Conservation (phyloP, 2,888 invertebrate species). For the Portevinia maculata region DNA sequence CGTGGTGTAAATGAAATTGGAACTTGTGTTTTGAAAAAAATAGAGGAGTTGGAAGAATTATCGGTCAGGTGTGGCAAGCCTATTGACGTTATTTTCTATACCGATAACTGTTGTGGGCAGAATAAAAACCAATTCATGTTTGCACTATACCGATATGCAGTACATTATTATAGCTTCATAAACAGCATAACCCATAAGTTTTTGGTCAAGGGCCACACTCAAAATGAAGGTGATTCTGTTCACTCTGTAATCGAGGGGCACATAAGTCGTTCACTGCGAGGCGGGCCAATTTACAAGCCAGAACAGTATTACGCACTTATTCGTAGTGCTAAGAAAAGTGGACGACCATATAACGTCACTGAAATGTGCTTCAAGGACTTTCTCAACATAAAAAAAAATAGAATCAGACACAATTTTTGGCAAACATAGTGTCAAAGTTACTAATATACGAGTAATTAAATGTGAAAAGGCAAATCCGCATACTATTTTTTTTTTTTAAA, state of each 20-base stretch:
- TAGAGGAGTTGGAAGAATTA: too few species aligned
- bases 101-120: too few species aligned
- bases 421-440: constrained; percentile 17
- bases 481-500: constrained; percentile 2
- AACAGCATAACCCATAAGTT: constrained; percentile 66
- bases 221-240: constrained; percentile 76
- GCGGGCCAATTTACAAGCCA: constrained; percentile 76
- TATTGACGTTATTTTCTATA: too few species aligned
- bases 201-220: constrained; percentile 77
- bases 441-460: constrained; percentile 24
- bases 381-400: constrained; percentile 30
- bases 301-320: constrained; percentile 65
- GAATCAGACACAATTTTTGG: constrained; percentile 5
- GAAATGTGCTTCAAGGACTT: constrained; percentile 57
- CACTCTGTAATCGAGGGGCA: constrained; percentile 78
- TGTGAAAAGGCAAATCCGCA: constrained; percentile 16
- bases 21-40: too few species aligned
- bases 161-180: too few species aligned
- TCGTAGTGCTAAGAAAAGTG: constrained; percentile 73
- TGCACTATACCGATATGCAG: too few species aligned
- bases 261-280: constrained; percentile 76
- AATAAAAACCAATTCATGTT: too few species aligned
- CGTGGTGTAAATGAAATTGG: too few species aligned
- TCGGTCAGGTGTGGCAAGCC: too few species aligned
- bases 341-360: constrained; percentile 62